Base-by-base conservation (phyloP, 2,113 vertebrate genomes). In the Rallus limicola region DNA sequence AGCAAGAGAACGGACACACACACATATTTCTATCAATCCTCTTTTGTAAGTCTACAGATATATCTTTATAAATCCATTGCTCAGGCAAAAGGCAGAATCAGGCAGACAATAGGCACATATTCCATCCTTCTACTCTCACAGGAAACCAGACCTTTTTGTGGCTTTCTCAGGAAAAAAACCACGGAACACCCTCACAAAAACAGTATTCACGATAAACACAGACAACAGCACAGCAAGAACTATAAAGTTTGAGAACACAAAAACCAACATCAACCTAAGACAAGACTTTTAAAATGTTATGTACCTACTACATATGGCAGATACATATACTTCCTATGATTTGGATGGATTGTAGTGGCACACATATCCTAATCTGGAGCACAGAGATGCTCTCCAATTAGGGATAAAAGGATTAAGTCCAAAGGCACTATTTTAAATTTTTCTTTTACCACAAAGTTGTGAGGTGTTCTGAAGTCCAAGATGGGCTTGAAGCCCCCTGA, bases 401-500 rank as follows among this genome's bases (percentile, higher is more conserved):
- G 93, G 90, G 92, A 94, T 94, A 82, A 96, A 97, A 96, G 87
- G 79, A 89, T 34, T 90, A 86, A 93, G 67, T 95, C 95, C 96
- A 98, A 97, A 97, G 94, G 90, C 91, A 94, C 97, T 97, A 92
- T 95, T 96, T 97, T 91, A 96, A 97, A 88, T 88, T 92, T 96
- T 95, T 95, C 80, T 97, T 97, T 98, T 97, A 97, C 96, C 94
- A 97, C 97, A 97, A 97, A 96, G 95, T 75, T 97, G 95, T 97
- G 95, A 97, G 93, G 84, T 95, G 95, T 70, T 97, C 97, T 97
- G 93, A 98, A 91, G 97, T 97, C 97, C 96, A 96, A 95, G 93
- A 93, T 95, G 96, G 98, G 97, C 97, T 96, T 97, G 97, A 98
- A 98, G 97, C 97, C 97, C 97, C 95, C 97, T 96, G 95, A 97